phyloP scores from a whole-genome alignment of 2,888 invertebrate species.

The Phoenoteleia sp. region DNA sequence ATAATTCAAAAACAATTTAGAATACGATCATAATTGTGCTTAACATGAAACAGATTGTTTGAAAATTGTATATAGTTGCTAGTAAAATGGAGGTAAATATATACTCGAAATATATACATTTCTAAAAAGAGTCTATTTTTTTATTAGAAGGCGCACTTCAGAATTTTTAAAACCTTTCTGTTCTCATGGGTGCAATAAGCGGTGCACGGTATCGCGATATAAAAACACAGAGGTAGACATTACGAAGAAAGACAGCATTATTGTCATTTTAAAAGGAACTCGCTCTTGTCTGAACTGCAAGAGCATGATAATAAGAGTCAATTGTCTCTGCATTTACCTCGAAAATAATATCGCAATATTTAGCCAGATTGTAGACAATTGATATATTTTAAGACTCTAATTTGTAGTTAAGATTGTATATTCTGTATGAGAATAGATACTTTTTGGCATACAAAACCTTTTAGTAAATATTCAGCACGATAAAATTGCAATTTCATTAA shows the following conservation, averaged over 20 bases:
- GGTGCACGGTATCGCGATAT: constrained; percentile 52
- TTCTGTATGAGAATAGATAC: neutral
- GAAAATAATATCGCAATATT: constrained; percentile 28
- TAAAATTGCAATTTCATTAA: too few species aligned
- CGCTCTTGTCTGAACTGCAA: constrained; percentile 16
- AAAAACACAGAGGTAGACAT: constrained; percentile 56
- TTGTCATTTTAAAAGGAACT: constrained; percentile 61
- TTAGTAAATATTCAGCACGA: too few species aligned
- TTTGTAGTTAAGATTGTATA: neutral
- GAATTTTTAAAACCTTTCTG: constrained; percentile 53
- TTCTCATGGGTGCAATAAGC: constrained; percentile 61
- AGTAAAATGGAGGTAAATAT: too few species aligned
- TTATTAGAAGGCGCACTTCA: constrained; percentile 29
- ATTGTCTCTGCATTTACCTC: constrained; percentile 51
- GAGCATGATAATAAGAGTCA: constrained; percentile 59
- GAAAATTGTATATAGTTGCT: too few species aligned
- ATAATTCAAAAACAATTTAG: too few species aligned
- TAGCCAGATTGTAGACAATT: constrained; percentile 23
- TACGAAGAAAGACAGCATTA: constrained; percentile 52
- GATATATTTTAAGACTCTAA: neutral
- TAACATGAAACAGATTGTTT: too few species aligned
- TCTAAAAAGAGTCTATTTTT: constrained; percentile 33
- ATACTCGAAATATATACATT: constrained; percentile 50
- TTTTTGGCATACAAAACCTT: too few species aligned
- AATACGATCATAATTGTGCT: too few species aligned